A percentile compares a stretch with the other conserved stretches of the same genome.
These are phyloP conservation scores for Amphipyra tragopoginis DNA, from an alignment of 2,888 invertebrate species.

Conservation along the genomic window DNA sequence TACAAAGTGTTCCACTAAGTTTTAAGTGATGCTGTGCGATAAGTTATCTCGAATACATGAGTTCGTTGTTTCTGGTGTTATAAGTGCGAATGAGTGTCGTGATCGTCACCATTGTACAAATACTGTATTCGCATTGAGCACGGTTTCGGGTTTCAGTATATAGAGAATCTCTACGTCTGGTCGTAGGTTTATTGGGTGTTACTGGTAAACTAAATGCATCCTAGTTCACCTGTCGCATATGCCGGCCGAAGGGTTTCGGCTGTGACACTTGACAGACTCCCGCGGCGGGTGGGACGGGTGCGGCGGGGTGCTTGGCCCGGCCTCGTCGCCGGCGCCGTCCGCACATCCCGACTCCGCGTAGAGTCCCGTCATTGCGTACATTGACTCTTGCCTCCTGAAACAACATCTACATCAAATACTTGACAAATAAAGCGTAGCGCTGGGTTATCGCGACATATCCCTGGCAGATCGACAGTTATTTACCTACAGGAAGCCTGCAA, in stretches of 20 bases:
- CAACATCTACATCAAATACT: constrained; percentile 18
- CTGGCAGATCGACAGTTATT: not conserved
- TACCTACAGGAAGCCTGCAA: constrained; percentile 1
- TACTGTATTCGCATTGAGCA: constrained; percentile 6
- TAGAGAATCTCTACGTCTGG: not conserved
- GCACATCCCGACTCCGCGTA: constrained; percentile 93
- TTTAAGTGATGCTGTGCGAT: constrained; percentile 2
- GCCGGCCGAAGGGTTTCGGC: constrained; percentile 94
- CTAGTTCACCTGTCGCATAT: constrained; percentile 91
- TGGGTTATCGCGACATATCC: too few relatives aligned
- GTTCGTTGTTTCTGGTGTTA: constrained; percentile 40
- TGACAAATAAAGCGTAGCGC: not conserved
- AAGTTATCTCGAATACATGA: constrained; percentile 34
- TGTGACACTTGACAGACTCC: constrained; percentile 92
- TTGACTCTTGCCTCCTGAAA: constrained; percentile 94
- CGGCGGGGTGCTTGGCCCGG: constrained; percentile 85
- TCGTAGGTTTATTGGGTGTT: not conserved
- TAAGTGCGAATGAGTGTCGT: constrained; percentile 21
- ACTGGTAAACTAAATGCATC: not conserved
- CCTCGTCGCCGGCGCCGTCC: constrained; percentile 89
- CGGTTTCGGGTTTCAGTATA: constrained; percentile 1
- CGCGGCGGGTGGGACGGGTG: constrained; percentile 79
- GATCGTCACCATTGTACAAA: constrained; percentile 5
- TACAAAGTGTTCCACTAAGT: constrained; percentile 5
- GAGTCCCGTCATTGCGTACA: constrained; percentile 96